Evolutionary conservation across 2,113 vertebrate genomes (phyloP), one percentile per base, ranked within the genome.

Genomic region (Chascanopsetta lugubris): DNA sequence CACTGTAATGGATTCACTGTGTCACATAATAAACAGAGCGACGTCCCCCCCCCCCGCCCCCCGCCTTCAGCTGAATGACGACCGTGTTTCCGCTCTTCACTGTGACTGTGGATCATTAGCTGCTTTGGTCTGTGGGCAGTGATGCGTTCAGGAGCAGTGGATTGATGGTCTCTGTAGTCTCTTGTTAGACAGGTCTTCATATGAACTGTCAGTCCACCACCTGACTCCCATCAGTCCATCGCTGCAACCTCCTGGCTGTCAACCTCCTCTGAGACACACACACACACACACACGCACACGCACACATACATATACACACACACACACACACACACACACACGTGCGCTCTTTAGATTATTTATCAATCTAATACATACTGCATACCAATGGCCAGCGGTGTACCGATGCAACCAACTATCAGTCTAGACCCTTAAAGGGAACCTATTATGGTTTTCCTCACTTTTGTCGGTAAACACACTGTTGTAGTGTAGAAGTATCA

Each of bases 161-260:
- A 34, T 46, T 40, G 30, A 62, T 54, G 63, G 40, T 66, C 48
- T 45, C 49, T 54, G 32, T 49, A 29, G 61, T 66, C 27, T 53
- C 53, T 38, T 61, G 34, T 63, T 18, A 56, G 48, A 40, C 54
- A 15, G 20, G 0, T 18, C 46, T 73, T 76, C 50, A 57, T 75
- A 59, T 64, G 50, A 69, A 69, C 69, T 77, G 69, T 76, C 78
- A 68, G 57, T 59, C 38, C 49, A 40, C 46, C 47, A 18, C 48
- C 24, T 21, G 57, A 61, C 32, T 63, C 42, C 47, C 51, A 81
- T 46, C 47, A 8, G 38, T 71, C 26, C 36, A 36, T 64, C 57
- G 20, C 26, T 43, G 21, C 1, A 20, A 46, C 34, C 30, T 57
- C n/a, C 18, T 12, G 34, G 27, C 61, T 60, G 21, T 42, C 17